Conservation (phyloP, 2,888 invertebrate species). For the Panopea generosa region DNA sequence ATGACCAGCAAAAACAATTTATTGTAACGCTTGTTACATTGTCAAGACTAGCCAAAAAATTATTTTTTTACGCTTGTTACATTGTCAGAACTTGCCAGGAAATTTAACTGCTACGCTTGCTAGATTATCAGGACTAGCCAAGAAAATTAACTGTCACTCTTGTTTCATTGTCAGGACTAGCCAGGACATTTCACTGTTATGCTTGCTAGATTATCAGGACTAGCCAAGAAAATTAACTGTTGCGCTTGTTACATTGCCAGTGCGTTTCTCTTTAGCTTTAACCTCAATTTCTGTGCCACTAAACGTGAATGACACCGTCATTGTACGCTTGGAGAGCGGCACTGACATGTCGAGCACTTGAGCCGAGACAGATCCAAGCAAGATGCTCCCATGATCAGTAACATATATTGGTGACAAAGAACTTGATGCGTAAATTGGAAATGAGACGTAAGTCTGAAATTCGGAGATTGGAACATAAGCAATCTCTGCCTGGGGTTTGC, state of each 20-base stretch:
- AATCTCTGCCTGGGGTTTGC: not conserved
- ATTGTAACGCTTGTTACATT: no score
- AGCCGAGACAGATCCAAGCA: not conserved
- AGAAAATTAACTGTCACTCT: no score
- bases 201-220: no score
- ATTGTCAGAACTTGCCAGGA: no score
- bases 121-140: no score
- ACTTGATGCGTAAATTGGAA: slow-evolving; percentile 7
- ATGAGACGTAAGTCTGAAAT: not conserved
- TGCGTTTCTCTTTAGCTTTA: slow-evolving; percentile 4
- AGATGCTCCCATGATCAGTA: not conserved
- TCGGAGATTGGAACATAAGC: slow-evolving; percentile 5
- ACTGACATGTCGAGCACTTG: slow-evolving; percentile 1
- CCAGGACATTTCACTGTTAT: no score
- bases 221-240: slow-evolving; percentile 17
- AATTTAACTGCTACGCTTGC: no score
- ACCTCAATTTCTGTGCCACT: slow-evolving; percentile 19
- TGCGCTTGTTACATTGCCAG: not conserved
- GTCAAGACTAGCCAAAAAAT: no score
- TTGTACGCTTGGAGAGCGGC: not conserved
- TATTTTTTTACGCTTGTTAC: no score
- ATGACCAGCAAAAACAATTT: no score
- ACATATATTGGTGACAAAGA: not conserved
- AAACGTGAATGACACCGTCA: slow-evolving; percentile 2
- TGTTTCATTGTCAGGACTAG: no score